Conservation (phyloP, 2,888 invertebrate species). For the Diploptera punctata region DNA sequence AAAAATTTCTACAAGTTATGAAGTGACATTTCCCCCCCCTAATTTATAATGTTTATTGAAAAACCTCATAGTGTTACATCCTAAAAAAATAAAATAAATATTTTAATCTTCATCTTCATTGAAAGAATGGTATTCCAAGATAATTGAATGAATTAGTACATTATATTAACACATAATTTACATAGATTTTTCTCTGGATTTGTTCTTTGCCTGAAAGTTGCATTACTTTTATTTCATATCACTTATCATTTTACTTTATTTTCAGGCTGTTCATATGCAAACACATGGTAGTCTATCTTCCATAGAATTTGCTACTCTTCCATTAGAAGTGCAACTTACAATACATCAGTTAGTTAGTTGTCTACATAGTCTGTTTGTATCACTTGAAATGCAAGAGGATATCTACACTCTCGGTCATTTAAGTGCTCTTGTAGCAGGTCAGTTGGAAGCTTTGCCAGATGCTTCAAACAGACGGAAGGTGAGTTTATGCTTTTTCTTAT, state of each 20-base stretch:
- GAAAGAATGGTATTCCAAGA: too few relatives aligned
- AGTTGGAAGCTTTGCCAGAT: constrained; percentile 64
- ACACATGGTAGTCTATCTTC: constrained; percentile 49
- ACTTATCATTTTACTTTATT: too few relatives aligned
- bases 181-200: background rate
- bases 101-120: too few relatives aligned
- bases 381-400: constrained; percentile 68
- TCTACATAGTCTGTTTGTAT: constrained; percentile 62
- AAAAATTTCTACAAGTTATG: too few relatives aligned
- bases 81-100: too few relatives aligned
- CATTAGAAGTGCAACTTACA: constrained; percentile 55
- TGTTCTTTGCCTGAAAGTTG: too few relatives aligned
- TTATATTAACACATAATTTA: background rate
- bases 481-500: too few relatives aligned
- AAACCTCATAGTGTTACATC: too few relatives aligned
- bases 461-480: constrained; percentile 64
- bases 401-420: constrained; percentile 68
- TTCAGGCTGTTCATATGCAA: background rate
- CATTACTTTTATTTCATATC: too few relatives aligned
- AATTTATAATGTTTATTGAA: too few relatives aligned
- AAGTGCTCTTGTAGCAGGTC: constrained; percentile 66
- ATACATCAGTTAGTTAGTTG: constrained; percentile 59
- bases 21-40: too few relatives aligned
- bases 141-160: too few relatives aligned
- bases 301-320: constrained; percentile 56